Evolutionary conservation across 2,888 invertebrate species (phyloP), one percentile per base, ranked within the genome.

Genomic region (Pantelozetes paolii): DNA sequence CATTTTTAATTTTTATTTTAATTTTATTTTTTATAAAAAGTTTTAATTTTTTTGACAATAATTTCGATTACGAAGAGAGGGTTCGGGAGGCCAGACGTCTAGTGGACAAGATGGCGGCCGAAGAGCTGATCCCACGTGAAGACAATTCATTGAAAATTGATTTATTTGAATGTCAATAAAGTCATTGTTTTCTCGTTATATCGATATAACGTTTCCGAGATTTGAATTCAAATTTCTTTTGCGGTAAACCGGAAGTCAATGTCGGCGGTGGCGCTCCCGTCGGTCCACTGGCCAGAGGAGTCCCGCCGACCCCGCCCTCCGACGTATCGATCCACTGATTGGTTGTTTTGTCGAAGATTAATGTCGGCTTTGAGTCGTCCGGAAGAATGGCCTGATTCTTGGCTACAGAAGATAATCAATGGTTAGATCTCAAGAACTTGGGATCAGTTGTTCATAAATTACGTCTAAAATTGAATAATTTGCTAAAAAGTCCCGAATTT

Each of bases 301-400:
- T 15, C 2, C 11, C 2, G 11, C 11, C 18, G 11, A 2, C 45
- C 5, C 70, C 74, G 23, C 18, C 18, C 11, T 9, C n/a, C n/a
- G 30, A 32, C 6, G 32, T 40, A 15, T 71, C 74, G 18, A 76
- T 40, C 76, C 76, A 76, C 26, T 32, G 48, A 32, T 74, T 26
- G 15, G 40, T n/a, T 2, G 23, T 45, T 40, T 71, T 45, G 54
- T 76, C 74, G 28, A 15, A 76, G 23, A 74, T 26, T 28, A 76
- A 67, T 11, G 76, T 71, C 1, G 76, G 77, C 73, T 78, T 76
- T 62, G 76, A 76, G 71, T 78, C 78, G 76, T 78, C 78, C 20
- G 78, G 78, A 32, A 78, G 74, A 57, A 77, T 76, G 72, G 77
- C 77, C 67, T 77, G 76, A 42, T 78, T 78, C 54, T 77, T 77